Conservation (phyloP, 2,113 vertebrate species). For the Acrocephalus arundinaceus region DNA sequence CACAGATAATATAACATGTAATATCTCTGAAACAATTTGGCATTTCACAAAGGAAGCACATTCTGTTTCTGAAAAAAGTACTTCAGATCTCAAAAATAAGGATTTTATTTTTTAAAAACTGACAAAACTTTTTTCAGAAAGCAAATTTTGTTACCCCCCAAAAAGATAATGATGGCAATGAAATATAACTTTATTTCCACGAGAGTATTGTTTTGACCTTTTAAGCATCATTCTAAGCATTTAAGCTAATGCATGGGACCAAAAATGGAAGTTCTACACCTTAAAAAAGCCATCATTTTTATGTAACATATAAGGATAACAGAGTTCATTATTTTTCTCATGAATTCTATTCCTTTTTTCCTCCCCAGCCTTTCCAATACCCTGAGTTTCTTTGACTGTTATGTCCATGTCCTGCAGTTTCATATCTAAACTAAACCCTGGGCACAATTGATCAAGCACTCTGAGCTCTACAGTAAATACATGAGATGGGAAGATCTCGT, state of each 20-base stretch:
- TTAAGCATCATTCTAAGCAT: not conserved
- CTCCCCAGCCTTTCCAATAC: not conserved
- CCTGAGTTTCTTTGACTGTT: not conserved
- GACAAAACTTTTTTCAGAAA: not conserved
- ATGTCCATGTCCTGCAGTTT: not conserved
- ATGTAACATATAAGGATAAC: not conserved
- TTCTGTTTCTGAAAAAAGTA: not conserved
- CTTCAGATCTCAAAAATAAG: not conserved
- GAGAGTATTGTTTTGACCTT: not conserved
- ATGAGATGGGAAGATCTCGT: constrained; percentile 48
- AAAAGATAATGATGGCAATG: not conserved
- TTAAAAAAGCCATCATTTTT: not conserved
- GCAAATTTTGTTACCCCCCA: not conserved
- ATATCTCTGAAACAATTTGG: not conserved
- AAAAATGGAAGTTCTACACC: not conserved
- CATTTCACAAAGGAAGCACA: not conserved
- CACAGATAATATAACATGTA: not conserved
- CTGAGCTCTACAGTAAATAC: constrained; percentile 45
- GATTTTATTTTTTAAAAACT: not conserved
- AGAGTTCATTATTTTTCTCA: not conserved
- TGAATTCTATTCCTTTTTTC: not conserved
- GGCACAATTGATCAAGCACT: constrained; percentile 17
- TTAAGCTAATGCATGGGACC: not conserved
- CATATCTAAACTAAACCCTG: constrained; percentile 15
- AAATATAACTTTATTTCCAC: not conserved